Percentiles rank a stretch among this genome's conserved stretches.
Conservation (phyloP, 2,888 invertebrate genomes). For the Tinea trinotella region DNA sequence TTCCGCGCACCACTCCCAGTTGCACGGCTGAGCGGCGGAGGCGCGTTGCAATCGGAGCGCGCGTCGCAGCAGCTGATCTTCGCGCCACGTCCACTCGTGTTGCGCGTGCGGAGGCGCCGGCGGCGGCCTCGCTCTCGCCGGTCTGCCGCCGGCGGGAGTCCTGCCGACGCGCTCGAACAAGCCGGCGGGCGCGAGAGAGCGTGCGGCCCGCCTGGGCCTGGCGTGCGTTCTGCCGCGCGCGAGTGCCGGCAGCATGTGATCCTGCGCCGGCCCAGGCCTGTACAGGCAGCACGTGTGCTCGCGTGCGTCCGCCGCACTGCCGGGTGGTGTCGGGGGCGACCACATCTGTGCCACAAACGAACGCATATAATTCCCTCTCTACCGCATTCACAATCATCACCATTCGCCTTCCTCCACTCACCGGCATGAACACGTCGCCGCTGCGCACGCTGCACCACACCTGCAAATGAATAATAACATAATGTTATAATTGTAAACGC, state of each 20-base stretch:
- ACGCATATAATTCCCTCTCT: conserved; percentile 20
- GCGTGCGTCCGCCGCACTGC: conserved; percentile 93
- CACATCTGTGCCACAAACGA: conserved; percentile 81
- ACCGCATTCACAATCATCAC: conserved; percentile 11
- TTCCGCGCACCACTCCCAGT: conserved; percentile 97
- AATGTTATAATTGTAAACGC: too few species aligned
- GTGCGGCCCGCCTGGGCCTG: conserved; percentile 69
- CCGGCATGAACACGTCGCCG: conserved; percentile 83
- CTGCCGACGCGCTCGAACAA: conserved; percentile 76
- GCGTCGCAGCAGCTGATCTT: conserved; percentile 91
- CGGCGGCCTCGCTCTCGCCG: conserved; percentile 84
- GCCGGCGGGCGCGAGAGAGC: conserved; percentile 74
- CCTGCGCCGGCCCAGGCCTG: conserved; percentile 79
- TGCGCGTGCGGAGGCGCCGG: conserved; percentile 73
- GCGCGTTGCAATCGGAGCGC: conserved; percentile 79
- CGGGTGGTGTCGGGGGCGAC: conserved; percentile 97
- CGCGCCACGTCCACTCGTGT: conserved; percentile 88
- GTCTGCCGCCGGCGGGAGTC: conserved; percentile 77
- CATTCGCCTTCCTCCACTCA: conserved; percentile 61
- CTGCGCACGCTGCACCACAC: conserved; percentile 83
- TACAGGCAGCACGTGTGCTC: conserved; percentile 92
- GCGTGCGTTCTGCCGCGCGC: conserved; percentile 66
- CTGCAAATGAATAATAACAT: too few species aligned
- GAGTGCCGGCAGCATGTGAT: conserved; percentile 81
- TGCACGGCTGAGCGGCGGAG: conserved; percentile 89